Conservation (phyloP, 2,888 invertebrate species). For the Diarsia rubi region DNA sequence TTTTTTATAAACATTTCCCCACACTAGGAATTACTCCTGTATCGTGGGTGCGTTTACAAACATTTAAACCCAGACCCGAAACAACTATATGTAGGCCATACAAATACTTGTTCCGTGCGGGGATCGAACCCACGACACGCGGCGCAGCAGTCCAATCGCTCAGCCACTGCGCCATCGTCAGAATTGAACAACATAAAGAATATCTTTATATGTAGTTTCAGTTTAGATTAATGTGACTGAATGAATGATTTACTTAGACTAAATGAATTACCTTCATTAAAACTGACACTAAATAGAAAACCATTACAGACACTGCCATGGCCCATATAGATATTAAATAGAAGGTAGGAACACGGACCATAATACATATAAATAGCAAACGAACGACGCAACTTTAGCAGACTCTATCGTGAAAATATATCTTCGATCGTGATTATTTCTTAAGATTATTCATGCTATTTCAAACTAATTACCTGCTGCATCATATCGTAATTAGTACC, state of each 20-base stretch:
- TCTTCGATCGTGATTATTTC: conserved; percentile 21
- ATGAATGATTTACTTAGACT: too few relatives aligned
- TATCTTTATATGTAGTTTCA: background rate
- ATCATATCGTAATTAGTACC: conserved; percentile 31
- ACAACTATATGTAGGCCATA: too few relatives aligned
- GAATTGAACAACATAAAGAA: too few relatives aligned
- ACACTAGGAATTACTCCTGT: too few relatives aligned
- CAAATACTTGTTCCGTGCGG: too few relatives aligned
- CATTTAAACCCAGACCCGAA: too few relatives aligned
- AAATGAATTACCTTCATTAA: conserved; percentile 27
- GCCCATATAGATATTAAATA: conserved; percentile 15
- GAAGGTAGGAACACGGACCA: background rate
- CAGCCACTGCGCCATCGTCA: too few relatives aligned
- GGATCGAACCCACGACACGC: too few relatives aligned
- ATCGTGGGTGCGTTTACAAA: too few relatives aligned
- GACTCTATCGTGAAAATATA: conserved; percentile 3
- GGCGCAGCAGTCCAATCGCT: too few relatives aligned
- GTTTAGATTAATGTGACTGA: background rate
- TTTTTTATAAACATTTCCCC: too few relatives aligned
- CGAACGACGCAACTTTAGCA: background rate
- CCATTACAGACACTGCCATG: background rate
- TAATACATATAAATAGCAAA: conserved; percentile 1
- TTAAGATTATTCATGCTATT: conserved; percentile 27
- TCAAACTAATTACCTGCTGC: conserved; percentile 18
- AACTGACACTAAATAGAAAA: background rate